Conservation (phyloP, 2,797 vertebrate species). For the Saguinus oedipus region DNA sequence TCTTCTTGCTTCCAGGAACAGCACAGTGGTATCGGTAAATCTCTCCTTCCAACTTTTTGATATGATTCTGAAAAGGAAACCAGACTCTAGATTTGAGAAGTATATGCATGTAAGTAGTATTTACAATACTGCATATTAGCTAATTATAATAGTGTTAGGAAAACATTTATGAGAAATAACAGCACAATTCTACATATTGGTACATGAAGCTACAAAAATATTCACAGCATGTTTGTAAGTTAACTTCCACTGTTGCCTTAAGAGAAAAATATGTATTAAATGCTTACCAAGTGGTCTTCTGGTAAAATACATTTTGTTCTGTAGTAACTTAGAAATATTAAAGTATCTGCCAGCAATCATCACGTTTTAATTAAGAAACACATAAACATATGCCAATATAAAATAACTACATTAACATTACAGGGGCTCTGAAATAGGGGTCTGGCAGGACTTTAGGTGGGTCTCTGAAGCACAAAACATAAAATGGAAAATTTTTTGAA, state of each 20-base stretch:
- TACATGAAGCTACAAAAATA: constrained; percentile 28
- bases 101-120: neutral
- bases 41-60: constrained; percentile 91
- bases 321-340: constrained; percentile 22
- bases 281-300: constrained; percentile 58
- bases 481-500: constrained; percentile 26
- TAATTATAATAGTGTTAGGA: neutral
- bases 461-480: neutral
- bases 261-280: constrained; percentile 29
- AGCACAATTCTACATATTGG: neutral
- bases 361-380: constrained; percentile 24
- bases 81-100: constrained; percentile 32
- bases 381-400: neutral
- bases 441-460: neutral
- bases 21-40: constrained; percentile 87
- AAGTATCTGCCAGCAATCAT: constrained; percentile 43
- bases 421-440: neutral
- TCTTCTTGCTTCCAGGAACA: constrained; percentile 86
- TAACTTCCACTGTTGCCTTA: constrained; percentile 14
- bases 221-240: neutral
- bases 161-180: constrained; percentile 36
- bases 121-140: neutral
- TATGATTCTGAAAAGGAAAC: constrained; percentile 87
- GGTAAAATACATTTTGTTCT: constrained; percentile 18
- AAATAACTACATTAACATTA: neutral